Evolutionary conservation across 2,113 vertebrate species (phyloP).

Genomic region (Pterocles burchelli): DNA sequence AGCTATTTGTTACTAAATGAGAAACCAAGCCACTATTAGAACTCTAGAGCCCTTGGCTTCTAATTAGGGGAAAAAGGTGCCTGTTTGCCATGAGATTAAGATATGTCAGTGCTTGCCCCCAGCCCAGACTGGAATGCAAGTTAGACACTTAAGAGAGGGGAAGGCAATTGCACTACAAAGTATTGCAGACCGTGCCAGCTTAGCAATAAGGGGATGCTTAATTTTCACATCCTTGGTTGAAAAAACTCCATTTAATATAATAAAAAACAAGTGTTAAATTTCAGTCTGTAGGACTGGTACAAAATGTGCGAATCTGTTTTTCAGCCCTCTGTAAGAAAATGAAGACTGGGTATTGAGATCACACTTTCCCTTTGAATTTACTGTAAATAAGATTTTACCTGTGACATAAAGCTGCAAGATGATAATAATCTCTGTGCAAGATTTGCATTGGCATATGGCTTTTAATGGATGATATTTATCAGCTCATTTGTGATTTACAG

Average conservation of each 20-base stretch:
- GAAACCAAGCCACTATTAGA: neutral
- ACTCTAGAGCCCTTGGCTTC: neutral
- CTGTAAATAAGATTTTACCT: neutral
- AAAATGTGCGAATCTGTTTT: neutral
- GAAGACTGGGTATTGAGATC: neutral
- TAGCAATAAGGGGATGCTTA: neutral
- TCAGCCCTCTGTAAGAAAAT: neutral
- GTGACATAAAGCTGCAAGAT: neutral
- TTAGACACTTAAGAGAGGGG: neutral
- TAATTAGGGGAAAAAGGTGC: neutral
- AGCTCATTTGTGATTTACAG: neutral
- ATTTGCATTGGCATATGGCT: neutral
- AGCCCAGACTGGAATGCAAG: neutral
- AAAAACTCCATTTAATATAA: neutral
- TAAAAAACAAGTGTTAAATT: neutral
- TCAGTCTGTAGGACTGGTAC: neutral
- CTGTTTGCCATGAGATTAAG: neutral
- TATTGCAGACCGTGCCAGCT: neutral
- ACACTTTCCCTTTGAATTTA: neutral
- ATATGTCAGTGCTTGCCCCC: neutral
- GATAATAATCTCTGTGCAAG: neutral
- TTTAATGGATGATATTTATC: neutral
- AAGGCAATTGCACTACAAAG: neutral
- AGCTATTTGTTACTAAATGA: neutral
- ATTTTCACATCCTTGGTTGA: neutral